Conservation (phyloP, 1,140 invertebrate genomes). For the Chionoecetes opilio region DNA sequence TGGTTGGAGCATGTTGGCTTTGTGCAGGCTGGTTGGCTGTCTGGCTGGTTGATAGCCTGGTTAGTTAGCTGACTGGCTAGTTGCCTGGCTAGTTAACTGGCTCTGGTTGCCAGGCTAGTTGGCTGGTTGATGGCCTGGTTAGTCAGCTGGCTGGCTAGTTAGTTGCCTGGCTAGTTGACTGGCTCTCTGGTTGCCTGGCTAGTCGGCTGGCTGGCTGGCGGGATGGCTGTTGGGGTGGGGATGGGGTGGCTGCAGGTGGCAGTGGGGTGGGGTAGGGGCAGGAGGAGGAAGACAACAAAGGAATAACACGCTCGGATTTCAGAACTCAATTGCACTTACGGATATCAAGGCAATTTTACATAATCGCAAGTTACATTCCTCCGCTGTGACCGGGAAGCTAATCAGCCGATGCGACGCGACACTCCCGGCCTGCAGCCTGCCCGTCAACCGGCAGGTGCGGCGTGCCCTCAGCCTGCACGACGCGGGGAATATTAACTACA, state of each 20-base stretch:
- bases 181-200: not conserved
- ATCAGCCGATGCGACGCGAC: conserved; percentile 36
- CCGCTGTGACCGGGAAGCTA: conserved; percentile 30
- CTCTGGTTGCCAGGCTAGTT: not conserved
- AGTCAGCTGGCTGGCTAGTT: not conserved
- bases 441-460: conserved; percentile 12
- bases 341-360: conserved; percentile 39
- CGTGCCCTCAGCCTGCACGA: not conserved
- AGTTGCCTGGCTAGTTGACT: not conserved
- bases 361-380: conserved; percentile 61
- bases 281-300: conserved; percentile 40
- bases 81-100: not conserved
- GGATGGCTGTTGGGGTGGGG: not conserved
- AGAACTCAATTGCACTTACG: conserved; percentile 54
- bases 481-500: not conserved
- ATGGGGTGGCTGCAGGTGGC: not conserved
- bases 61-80: not conserved
- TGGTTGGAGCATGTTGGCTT: not conserved
- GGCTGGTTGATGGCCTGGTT: not conserved
- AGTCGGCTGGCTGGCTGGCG: not conserved
- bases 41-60: not conserved
- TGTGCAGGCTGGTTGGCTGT: not conserved
- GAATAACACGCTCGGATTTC: conserved; percentile 42
- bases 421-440: conserved; percentile 19
- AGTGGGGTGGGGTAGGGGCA: not conserved